phyloP scores from a whole-genome alignment of 2,888 invertebrate species.

The Sphaeridia pumilis region DNA sequence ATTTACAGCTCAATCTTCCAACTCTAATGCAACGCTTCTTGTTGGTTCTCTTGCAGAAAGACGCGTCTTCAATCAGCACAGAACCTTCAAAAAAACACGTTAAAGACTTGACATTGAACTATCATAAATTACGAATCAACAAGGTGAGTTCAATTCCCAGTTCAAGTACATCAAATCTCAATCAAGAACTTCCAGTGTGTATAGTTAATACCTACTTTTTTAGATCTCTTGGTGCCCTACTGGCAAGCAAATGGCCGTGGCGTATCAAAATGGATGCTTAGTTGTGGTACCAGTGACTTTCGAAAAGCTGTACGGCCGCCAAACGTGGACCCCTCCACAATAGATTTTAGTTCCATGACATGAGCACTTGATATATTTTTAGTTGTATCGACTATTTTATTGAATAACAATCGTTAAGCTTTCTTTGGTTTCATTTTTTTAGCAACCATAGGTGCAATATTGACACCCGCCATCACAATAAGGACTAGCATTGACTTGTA shows the following conservation, averaged over 20 bases:
- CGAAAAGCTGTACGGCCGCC: conserved; percentile 7
- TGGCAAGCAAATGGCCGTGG: conserved; percentile 24
- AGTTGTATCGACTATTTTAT: no score
- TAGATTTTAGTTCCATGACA: no score
- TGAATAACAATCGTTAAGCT: no score
- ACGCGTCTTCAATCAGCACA: neutral
- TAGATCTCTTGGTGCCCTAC: conserved; percentile 27
- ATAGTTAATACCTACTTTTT: no score
- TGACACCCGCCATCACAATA: conserved; percentile 39
- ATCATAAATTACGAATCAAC: conserved; percentile 23
- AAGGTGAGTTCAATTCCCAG: no score
- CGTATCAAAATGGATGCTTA: conserved; percentile 29
- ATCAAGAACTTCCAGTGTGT: no score
- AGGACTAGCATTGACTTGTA: conserved; percentile 39
- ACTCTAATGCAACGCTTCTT: no score
- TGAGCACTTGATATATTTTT: no score
- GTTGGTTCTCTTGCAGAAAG: no score
- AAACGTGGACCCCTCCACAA: neutral
- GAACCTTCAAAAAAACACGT: conserved; percentile 15
- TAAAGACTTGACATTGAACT: conserved; percentile 22
- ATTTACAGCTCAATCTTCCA: no score
- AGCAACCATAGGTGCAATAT: conserved; percentile 26
- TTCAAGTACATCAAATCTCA: no score
- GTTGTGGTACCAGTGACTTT: conserved; percentile 22
- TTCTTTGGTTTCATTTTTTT: conserved; percentile 8